phyloP scores from a whole-genome alignment of 2,113 vertebrate species.

The Hemiprocne comata region DNA sequence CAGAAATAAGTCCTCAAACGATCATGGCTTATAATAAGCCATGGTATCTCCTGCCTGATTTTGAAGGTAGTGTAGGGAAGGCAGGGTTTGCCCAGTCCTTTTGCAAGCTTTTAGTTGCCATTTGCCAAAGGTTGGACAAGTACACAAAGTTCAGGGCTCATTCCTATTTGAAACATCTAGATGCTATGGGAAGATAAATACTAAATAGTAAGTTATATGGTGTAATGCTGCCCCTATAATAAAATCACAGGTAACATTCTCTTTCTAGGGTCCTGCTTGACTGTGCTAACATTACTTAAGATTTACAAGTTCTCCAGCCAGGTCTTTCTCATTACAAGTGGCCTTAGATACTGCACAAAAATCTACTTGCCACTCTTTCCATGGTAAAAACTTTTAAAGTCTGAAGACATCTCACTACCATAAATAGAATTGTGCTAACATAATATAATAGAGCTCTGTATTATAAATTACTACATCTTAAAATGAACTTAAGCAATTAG shows the following conservation, averaged over 20 bases:
- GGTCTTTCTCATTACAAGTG: neutral
- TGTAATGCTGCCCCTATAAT: neutral
- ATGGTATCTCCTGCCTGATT: neutral
- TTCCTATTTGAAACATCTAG: neutral
- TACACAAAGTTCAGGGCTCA: too few relatives aligned
- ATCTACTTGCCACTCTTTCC: neutral
- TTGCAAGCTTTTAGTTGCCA: neutral
- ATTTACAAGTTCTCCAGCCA: neutral
- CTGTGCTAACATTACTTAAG: neutral
- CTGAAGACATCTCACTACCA: slow-evolving; percentile 16
- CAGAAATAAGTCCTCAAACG: neutral
- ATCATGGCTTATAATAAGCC: accelerated
- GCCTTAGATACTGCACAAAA: neutral
- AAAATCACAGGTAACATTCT: neutral
- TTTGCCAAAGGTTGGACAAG: neutral
- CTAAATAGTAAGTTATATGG: neutral
- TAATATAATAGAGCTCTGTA: slow-evolving; percentile 9
- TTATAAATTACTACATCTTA: slow-evolving; percentile 52
- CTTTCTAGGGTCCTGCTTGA: neutral
- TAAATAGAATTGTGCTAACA: slow-evolving; percentile 28
- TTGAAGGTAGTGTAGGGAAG: neutral
- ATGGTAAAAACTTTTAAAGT: slow-evolving; percentile 6
- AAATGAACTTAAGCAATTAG: slow-evolving; percentile 57
- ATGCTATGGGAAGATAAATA: neutral
- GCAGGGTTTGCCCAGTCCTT: neutral